Evolutionary conservation across 2,113 vertebrate genomes (phyloP), one percentile per base, ranked within the genome.

Genomic region (Misgurnus mizolepis): DNA sequence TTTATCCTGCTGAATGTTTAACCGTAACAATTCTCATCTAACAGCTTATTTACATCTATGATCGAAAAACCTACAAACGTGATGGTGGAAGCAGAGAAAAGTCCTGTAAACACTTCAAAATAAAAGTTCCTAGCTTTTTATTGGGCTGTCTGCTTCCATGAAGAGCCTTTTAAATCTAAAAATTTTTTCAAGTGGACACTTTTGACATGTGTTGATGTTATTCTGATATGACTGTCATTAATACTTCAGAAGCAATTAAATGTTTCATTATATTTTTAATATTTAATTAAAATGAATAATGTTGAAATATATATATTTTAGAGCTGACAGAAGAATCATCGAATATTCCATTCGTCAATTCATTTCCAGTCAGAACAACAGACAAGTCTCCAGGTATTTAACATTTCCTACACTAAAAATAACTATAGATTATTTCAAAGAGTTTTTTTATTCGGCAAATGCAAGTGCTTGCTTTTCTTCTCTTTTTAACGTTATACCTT

Each of bases 291-390:
- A 4, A 12, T 12, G 0, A 53, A 53, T 53, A 14, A 5, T 53
- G 15, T 53, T 53, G 1, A 15, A 5, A 53, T 34, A 53, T 53
- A 53, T 1, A 5, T 11, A 43, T 84, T 67, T 56, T 60, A 86
- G 85, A 82, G 14, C 60, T 80, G 17, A 86, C 85, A 18, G 61
- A 56, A 4, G 67, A 64, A 11, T 4, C 40, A 34, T 17, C 45
- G 3, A 61, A 67, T 8, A 15, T 18, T 18, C 6, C 64, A 27
- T 1, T 66, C 22, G 53, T 76, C 50, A 45, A 81, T 3, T 78
- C 80, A 6, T 82, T 67, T 77, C 77, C 72, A 64, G 83, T 85
- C 71, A 76, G 65, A 64, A 70, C 77, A 41, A 78, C 83, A 12
- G 80, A 83, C 10, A 80, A 82, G 39, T 80, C 74, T 79, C 41